Evolutionary conservation across 1,140 invertebrate species (phyloP), one percentile per base, ranked within the genome.

Genomic region (Streblospio benedicti): DNA sequence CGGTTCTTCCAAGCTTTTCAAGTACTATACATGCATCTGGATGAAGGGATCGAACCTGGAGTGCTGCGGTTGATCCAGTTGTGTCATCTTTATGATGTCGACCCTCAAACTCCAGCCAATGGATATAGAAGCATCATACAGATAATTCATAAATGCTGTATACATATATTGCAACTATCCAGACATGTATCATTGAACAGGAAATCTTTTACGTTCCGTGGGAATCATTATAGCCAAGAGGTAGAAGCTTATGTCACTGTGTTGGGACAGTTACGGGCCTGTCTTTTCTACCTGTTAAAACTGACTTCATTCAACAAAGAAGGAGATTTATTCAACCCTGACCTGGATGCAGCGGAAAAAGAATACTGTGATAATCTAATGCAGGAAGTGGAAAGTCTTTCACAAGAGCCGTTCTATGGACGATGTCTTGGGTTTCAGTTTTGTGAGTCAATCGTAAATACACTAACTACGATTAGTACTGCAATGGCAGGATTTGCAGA

Each of bases 361-460:
- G n/a, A n/a, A n/a, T n/a, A n/a, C n/a, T n/a, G n/a, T n/a, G n/a
- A n/a, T n/a, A n/a, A n/a, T n/a, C 75, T 96, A 32, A 83, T 96
- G 35, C 79, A 82, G 16, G 82, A 87, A 66, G 84, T 88, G 1
- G 86, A 91, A 65, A 85, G 81, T 51, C 85, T 97, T 33, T 91
- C 93, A 79, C 90, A 92, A 74, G 90, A 91, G 78, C 91, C 88
- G 70, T 96, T 97, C 75, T 97, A 95, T 79, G 93, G 93, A 23
- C 82, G 92, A 67, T 89, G 88, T 75, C 78, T 96, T 66, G 93
- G 90, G 5, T 93, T 94, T 82, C 80, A 94, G 86, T 94, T 87
- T 74, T 85, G 85, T 70, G 85, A 90, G 30, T 87, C 88, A 1
- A 86, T 95, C 79, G 83, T 84, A 54, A 84, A 84, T 44, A 83